A percentile compares a stretch with the other conserved stretches of the same genome.
These are phyloP conservation scores for Poeciliopsis paucimaculata DNA, from an alignment of 2,797 vertebrate genomes.

Conservation along the genomic window DNA sequence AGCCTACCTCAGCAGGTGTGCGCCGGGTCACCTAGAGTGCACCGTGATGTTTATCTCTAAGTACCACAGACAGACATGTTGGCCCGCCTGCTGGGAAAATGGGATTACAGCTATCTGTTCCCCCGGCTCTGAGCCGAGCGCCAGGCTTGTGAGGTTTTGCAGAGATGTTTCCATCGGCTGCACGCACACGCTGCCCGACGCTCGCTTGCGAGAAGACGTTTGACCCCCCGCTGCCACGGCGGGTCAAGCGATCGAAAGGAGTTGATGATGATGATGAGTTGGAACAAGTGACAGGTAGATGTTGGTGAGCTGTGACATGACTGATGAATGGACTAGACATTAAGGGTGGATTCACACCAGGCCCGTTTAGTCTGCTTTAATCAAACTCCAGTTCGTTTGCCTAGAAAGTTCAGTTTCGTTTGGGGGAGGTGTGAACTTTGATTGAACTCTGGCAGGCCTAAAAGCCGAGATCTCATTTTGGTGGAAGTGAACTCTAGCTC, in stretches of 20 bases:
- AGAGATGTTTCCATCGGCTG: constrained; percentile 56
- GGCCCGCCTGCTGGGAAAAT: constrained; percentile 68
- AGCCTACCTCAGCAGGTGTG: constrained; percentile 72
- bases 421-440: too few relatives aligned
- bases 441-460: too few relatives aligned
- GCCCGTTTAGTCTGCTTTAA: too few relatives aligned
- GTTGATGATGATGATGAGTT: not conserved
- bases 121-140: constrained; percentile 41
- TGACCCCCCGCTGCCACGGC: constrained; percentile 21
- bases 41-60: constrained; percentile 72
- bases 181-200: constrained; percentile 40
- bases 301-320: constrained; percentile 1
- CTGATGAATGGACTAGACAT: constrained; percentile 25
- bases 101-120: constrained; percentile 68
- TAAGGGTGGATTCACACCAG: not conserved
- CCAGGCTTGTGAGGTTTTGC: constrained; percentile 46
- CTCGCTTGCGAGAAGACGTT: constrained; percentile 46
- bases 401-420: too few relatives aligned
- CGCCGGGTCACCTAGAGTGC: constrained; percentile 68
- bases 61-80: constrained; percentile 58
- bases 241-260: constrained; percentile 5
- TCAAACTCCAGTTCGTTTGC: too few relatives aligned
- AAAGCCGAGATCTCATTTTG: too few relatives aligned
- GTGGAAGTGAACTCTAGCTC: too few relatives aligned
- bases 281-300: constrained; percentile 7